Percentiles rank a stretch among this genome's conserved stretches.
These are phyloP conservation scores for Orthochromis malagaraziensis DNA, from an alignment of 2,113 vertebrate species.

Conservation along the genomic window DNA sequence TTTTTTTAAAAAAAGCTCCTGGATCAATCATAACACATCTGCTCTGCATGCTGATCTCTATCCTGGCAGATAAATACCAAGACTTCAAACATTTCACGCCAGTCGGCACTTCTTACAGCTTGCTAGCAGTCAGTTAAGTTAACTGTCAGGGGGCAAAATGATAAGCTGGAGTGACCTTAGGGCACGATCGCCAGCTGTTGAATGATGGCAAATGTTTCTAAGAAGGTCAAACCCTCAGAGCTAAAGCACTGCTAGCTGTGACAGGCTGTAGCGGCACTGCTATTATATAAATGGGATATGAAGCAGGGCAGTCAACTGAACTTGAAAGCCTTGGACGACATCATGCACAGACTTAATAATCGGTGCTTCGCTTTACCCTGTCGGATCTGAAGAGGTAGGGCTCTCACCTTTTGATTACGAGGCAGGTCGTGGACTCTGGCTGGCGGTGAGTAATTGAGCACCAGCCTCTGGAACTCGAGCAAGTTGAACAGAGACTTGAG, in stretches of 20 bases:
- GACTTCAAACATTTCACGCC: background rate
- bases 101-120: background rate
- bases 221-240: background rate
- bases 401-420: conserved; percentile 91
- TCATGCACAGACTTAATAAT: background rate
- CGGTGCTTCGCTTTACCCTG: background rate
- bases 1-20: fast-evolving
- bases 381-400: background rate
- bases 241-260: background rate
- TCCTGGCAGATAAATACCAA: background rate
- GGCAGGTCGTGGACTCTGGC: conserved; percentile 87
- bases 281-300: background rate
- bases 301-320: background rate
- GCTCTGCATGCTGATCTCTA: background rate
- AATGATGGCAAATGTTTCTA: background rate
- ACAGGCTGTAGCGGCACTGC: background rate
- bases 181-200: conserved; percentile 1
- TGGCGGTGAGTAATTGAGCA: conserved; percentile 91
- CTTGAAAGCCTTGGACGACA: background rate
- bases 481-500: conserved; percentile 72
- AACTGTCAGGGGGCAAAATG: background rate
- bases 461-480: conserved; percentile 95
- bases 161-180: conserved; percentile 2
- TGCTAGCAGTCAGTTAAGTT: background rate
- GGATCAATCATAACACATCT: background rate